These are phyloP conservation scores for Serrognathus titanus DNA, from an alignment of 2,888 invertebrate genomes.

Conservation along the genomic window DNA sequence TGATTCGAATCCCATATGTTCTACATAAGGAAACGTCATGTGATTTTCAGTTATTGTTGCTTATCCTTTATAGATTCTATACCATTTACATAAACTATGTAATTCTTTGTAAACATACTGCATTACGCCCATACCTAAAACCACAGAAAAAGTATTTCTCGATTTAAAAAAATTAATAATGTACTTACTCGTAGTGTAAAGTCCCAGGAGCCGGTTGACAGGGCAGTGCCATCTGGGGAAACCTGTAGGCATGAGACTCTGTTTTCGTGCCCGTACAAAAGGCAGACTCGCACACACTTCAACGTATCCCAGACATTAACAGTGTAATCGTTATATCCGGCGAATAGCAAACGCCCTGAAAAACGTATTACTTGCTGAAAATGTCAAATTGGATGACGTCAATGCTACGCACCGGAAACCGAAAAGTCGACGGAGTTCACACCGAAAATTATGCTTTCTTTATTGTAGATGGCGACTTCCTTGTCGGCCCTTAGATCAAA, in stretches of 20 bases:
- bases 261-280: slow-evolving; percentile 95
- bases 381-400: background rate
- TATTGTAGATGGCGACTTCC: slow-evolving; percentile 92
- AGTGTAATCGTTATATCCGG: slow-evolving; percentile 98
- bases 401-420: slow-evolving; percentile 60
- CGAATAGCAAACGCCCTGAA: slow-evolving; percentile 86
- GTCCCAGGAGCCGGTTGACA: slow-evolving; percentile 98
- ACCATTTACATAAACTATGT: no score
- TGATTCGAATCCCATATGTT: no score
- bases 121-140: slow-evolving; percentile 41
- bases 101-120: no score
- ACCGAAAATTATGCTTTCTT: slow-evolving; percentile 96
- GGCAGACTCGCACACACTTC: slow-evolving; percentile 84
- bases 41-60: no score
- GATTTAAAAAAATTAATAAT: no score
- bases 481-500: slow-evolving; percentile 98
- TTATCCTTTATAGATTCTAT: no score
- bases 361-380: slow-evolving; percentile 9
- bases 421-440: slow-evolving; percentile 98
- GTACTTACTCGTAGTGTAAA: slow-evolving; percentile 72
- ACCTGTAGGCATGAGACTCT: slow-evolving; percentile 88
- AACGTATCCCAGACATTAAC: slow-evolving; percentile 98
- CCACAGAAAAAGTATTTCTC: slow-evolving; percentile 3
- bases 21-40: no score
- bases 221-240: slow-evolving; percentile 95